A percentile compares a stretch with the other conserved stretches of the same genome.
These are phyloP conservation scores for Agriopis aurantiaria DNA, from an alignment of 2,888 invertebrate genomes.

Conservation along the genomic window DNA sequence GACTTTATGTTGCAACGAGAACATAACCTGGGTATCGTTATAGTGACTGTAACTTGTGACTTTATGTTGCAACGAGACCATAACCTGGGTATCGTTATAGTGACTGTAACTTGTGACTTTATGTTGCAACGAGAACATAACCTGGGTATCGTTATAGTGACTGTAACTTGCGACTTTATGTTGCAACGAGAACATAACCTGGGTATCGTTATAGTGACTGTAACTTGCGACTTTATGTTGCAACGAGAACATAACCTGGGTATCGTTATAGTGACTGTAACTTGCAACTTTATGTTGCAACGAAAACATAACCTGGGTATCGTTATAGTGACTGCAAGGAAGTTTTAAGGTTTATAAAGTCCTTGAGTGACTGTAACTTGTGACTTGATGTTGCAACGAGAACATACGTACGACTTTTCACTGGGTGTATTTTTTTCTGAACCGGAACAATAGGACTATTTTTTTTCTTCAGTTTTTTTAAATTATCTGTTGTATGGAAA, in stretches of 20 bases:
- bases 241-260: not conserved
- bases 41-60: not conserved
- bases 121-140: not conserved
- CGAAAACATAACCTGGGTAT: not conserved
- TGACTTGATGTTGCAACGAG: not conserved
- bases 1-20: not conserved
- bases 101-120: not conserved
- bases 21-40: not conserved
- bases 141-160: too few relatives aligned
- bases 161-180: not conserved
- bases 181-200: not conserved
- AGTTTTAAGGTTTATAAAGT: too few relatives aligned
- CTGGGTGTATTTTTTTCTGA: too few relatives aligned
- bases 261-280: not conserved
- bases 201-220: too few relatives aligned
- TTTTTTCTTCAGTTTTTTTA: not conserved
- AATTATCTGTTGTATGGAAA: too few relatives aligned
- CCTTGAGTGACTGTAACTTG: not conserved
- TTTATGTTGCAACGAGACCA: not conserved
- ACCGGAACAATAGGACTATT: too few relatives aligned
- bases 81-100: not conserved
- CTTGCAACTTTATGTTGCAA: not conserved
- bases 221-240: not conserved
- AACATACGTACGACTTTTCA: not conserved
- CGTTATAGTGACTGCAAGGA: too few relatives aligned